phyloP scores from a whole-genome alignment of 2,888 invertebrate species.

The Philaethria dido region DNA sequence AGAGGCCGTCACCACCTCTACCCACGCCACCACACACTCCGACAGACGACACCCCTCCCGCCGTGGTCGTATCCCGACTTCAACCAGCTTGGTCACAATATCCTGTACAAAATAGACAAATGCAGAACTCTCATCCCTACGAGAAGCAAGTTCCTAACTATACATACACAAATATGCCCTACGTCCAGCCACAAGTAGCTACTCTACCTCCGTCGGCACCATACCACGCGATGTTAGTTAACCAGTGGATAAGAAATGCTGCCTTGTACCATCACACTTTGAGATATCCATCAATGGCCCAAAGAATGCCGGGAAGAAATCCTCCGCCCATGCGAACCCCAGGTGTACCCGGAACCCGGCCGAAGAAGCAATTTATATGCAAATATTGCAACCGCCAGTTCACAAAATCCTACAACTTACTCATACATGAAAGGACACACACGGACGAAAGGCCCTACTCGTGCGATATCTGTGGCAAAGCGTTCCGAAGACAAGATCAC shows the following conservation, averaged over 20 bases:
- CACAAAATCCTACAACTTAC: slow-evolving; percentile 98
- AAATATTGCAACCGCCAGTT: slow-evolving; percentile 98
- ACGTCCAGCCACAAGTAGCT: slow-evolving; percentile 77
- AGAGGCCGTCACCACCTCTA: slow-evolving; percentile 85
- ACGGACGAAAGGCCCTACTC: slow-evolving; percentile 98
- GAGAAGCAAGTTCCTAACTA: slow-evolving; percentile 70
- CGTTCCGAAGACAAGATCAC: slow-evolving; percentile 97
- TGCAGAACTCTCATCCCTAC: slow-evolving; percentile 72
- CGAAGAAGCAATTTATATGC: slow-evolving; percentile 96
- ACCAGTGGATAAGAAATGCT: slow-evolving; percentile 90
- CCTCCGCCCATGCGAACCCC: slow-evolving; percentile 83
- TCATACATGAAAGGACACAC: slow-evolving; percentile 98
- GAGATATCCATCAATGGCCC: slow-evolving; percentile 79
- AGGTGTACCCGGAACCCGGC: slow-evolving; percentile 84
- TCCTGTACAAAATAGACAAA: slow-evolving; percentile 63
- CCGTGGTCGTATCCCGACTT: slow-evolving; percentile 74
- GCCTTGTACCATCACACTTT: slow-evolving; percentile 86
- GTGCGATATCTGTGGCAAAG: slow-evolving; percentile 98
- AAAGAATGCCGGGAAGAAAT: slow-evolving; percentile 78
- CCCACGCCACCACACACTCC: slow-evolving; percentile 90
- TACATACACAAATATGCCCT: slow-evolving; percentile 71
- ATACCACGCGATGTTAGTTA: slow-evolving; percentile 86
- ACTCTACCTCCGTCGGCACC: slow-evolving; percentile 75
- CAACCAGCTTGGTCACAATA: slow-evolving; percentile 71
- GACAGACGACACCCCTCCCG: slow-evolving; percentile 84